phyloP scores from a whole-genome alignment of 2,113 vertebrate species.

The Odocoileus hemionus region DNA sequence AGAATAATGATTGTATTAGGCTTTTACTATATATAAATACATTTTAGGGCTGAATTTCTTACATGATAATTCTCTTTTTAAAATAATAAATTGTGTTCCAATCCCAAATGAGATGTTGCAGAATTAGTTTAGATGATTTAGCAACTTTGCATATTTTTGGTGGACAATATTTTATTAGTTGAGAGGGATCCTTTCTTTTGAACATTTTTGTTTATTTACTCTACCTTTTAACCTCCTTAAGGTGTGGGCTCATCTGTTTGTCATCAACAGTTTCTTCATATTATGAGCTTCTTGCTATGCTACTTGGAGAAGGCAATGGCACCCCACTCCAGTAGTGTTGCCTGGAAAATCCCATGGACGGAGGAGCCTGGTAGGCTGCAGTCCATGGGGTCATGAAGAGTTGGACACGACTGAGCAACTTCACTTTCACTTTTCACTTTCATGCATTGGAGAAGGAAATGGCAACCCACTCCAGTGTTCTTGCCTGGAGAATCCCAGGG shows the following conservation, averaged over 20 bases:
- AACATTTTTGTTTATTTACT: neutral
- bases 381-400: neutral
- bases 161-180: neutral
- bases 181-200: neutral
- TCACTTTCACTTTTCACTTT: neutral
- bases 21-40: neutral
- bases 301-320: neutral
- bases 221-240: neutral
- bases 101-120: neutral
- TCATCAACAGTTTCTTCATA: neutral
- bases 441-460: neutral
- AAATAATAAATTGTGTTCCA: neutral
- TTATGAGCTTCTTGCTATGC: neutral
- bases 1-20: neutral
- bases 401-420: rapidly evolving
- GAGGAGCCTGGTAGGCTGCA: neutral
- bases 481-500: neutral
- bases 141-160: neutral
- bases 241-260: neutral
- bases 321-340: neutral
- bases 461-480: neutral
- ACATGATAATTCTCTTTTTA: neutral
- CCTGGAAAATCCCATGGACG: neutral
- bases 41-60: neutral
- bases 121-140: neutral